Conservation (phyloP, 2,113 vertebrate genomes). For the Rissa tridactyla region DNA sequence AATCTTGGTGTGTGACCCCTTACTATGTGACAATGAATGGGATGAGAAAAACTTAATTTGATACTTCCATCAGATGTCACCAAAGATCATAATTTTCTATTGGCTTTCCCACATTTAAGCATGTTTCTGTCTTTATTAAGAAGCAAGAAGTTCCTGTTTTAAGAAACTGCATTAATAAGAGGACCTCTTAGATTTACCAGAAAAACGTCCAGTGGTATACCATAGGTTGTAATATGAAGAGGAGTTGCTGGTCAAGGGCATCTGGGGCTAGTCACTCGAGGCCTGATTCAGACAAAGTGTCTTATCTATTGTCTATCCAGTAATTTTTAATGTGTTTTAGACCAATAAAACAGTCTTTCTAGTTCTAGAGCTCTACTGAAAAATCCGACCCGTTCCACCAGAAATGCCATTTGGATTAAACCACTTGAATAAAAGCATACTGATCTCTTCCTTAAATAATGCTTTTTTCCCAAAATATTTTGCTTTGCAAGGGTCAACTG, state of each 20-base stretch:
- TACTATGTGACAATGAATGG: not conserved
- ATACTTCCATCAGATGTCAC: not conserved
- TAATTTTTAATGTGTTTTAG: not conserved
- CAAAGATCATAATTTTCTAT: not conserved
- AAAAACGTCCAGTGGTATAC: not conserved
- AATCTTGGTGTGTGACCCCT: not conserved
- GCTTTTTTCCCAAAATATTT: not conserved
- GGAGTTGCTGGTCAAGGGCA: not conserved
- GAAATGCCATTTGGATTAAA: not conserved
- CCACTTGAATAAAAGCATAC: not conserved
- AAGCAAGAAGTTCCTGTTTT: not conserved
- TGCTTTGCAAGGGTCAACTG: not conserved
- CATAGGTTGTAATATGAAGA: not conserved
- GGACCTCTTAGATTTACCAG: not conserved
- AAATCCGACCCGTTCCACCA: not conserved
- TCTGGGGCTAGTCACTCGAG: not conserved
- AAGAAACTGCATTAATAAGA: not conserved
- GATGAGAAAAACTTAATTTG: not conserved
- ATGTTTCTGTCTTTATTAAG: not conserved
- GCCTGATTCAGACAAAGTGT: not conserved
- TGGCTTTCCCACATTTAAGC: not conserved
- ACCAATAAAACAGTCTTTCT: not conserved
- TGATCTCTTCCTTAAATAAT: not conserved
- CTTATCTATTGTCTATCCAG: not conserved
- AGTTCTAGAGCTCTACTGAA: not conserved